Evolutionary conservation across 2,113 vertebrate genomes (phyloP).

Genomic region (Myrmecophaga tridactyla): DNA sequence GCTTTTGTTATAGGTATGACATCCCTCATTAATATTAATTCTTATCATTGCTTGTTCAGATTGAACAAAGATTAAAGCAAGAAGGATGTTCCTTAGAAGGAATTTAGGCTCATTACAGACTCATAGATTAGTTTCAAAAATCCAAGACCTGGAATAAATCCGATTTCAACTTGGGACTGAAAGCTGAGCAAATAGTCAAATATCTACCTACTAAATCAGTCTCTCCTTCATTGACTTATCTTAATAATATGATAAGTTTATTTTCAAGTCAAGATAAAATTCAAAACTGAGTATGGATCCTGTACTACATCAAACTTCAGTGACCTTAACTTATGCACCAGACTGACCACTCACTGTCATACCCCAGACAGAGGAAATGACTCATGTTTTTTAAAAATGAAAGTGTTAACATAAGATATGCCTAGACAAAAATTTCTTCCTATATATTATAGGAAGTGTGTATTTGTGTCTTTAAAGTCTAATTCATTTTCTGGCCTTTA

Average conservation of each 20-base stretch:
- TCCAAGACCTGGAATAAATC: not conserved
- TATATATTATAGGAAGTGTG: conserved; percentile 35
- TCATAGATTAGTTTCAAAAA: not conserved
- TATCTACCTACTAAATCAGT: not conserved
- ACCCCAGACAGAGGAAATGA: conserved; percentile 70
- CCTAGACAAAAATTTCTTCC: conserved; percentile 22
- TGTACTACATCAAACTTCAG: conserved; percentile 12
- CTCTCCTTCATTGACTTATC: not conserved
- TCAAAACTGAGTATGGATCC: conserved; percentile 27
- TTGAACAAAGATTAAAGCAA: not conserved
- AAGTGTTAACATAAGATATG: conserved; percentile 63
- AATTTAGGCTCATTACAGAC: not conserved
- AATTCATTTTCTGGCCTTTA: not conserved
- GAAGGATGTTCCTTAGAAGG: not conserved
- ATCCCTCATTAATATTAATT: not conserved
- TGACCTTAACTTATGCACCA: conserved; percentile 35
- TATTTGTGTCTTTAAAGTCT: not conserved
- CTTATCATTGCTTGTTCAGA: not conserved
- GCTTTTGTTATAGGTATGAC: not conserved
- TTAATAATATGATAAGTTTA: not conserved
- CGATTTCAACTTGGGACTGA: not conserved
- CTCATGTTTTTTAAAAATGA: conserved; percentile 60
- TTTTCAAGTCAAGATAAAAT: conserved; percentile 36
- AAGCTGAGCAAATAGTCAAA: not conserved
- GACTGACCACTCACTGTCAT: conserved; percentile 35